phyloP scores from a whole-genome alignment of 2,113 vertebrate species.

The Callipepla squamata region DNA sequence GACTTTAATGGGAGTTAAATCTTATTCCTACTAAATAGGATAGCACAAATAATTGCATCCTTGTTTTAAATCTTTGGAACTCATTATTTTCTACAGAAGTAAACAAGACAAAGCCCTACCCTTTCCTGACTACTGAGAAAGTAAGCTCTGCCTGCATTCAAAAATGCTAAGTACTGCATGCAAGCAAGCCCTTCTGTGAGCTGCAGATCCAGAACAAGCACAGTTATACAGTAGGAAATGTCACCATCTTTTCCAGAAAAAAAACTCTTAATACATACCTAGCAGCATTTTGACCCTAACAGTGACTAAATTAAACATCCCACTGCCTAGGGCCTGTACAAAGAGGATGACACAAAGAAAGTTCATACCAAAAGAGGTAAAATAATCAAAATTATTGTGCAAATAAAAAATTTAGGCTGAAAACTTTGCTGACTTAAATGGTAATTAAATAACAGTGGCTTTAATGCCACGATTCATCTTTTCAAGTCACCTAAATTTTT shows the following conservation, averaged over 20 bases:
- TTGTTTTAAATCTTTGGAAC: slow-evolving; percentile 22
- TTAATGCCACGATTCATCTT: not conserved
- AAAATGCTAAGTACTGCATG: rapidly evolving
- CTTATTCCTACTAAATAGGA: slow-evolving; percentile 27
- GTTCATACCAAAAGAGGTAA: not conserved
- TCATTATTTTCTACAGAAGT: slow-evolving; percentile 24
- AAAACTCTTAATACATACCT: not conserved
- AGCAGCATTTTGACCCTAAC: not conserved
- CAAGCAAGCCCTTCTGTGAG: not conserved
- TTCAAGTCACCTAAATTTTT: not conserved
- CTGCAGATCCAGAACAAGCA: not conserved
- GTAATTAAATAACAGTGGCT: not conserved
- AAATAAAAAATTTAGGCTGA: not conserved
- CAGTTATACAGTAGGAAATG: not conserved
- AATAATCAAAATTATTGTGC: not conserved
- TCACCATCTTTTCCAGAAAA: not conserved
- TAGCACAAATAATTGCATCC: slow-evolving; percentile 26
- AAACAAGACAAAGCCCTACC: slow-evolving; percentile 22
- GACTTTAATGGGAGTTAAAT: slow-evolving; percentile 41
- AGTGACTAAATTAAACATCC: not conserved
- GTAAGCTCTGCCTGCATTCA: not conserved
- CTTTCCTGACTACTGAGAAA: not conserved
- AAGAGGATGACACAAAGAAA: not conserved
- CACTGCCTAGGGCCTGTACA: not conserved
- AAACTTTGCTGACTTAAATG: not conserved